Percentiles rank a stretch among this genome's conserved stretches.
These are phyloP conservation scores for Thereva nobilitata DNA, from an alignment of 2,888 invertebrate genomes.

Conservation along the genomic window DNA sequence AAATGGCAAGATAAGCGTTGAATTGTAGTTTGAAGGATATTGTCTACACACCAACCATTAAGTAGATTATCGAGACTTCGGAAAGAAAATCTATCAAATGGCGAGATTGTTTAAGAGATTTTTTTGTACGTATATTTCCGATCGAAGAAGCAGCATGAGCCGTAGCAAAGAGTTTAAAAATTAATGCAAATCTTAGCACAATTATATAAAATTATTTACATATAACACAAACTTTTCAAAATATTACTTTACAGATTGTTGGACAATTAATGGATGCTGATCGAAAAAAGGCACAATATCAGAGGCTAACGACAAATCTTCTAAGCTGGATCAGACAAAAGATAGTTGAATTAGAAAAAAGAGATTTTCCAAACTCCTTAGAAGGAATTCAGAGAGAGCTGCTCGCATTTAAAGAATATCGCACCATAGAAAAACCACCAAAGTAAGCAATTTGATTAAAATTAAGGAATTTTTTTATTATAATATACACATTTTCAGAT, in stretches of 20 bases:
- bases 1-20: too few species aligned
- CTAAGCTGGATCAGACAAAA: slow-evolving; percentile 93
- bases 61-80: too few species aligned
- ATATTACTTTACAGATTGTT: slow-evolving; percentile 73
- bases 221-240: background rate
- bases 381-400: slow-evolving; percentile 93
- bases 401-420: slow-evolving; percentile 89
- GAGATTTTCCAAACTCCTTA: slow-evolving; percentile 90
- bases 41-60: too few species aligned
- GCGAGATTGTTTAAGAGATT: too few species aligned
- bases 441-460: slow-evolving; percentile 66
- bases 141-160: too few species aligned
- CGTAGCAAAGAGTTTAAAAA: too few species aligned
- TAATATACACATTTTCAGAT: slow-evolving; percentile 61
- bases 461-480: background rate
- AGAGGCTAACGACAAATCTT: slow-evolving; percentile 78
- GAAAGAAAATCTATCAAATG: too few species aligned
- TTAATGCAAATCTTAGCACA: too few species aligned
- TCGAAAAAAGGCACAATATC: slow-evolving; percentile 87
- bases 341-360: slow-evolving; percentile 78
- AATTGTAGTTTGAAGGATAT: too few species aligned
- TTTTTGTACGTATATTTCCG: too few species aligned
- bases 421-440: slow-evolving; percentile 97
- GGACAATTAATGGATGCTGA: slow-evolving; percentile 96
- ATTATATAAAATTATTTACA: too few species aligned